Evolutionary conservation across 2,797 vertebrate genomes (phyloP), one percentile per base, ranked within the genome.

Genomic region (Cyclopterus lumpus): DNA sequence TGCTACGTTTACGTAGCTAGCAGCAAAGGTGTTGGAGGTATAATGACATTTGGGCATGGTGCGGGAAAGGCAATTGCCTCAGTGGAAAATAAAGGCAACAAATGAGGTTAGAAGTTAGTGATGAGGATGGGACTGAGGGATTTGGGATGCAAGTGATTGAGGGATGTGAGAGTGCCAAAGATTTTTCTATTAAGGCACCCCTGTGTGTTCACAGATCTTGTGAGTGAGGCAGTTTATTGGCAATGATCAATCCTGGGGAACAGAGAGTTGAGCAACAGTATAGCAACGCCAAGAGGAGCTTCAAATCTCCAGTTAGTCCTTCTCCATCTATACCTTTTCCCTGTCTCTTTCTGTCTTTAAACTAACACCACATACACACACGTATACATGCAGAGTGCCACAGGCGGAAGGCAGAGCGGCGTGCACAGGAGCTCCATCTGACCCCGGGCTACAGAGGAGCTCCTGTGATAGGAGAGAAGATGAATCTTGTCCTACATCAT

Each of bases 31-130:
- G 83, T 73, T 70, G 75, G 64, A 71, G 79, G 83, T 89, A n/a
- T n/a, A 84, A 86, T 87, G 84, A 77, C 71, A 70, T 80, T 51
- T 70, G 85, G 59, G 80, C 42, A 34, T 22, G 74, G 78, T 49
- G 81, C 70, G 72, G 77, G 72, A 61, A 66, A 83, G 86, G 76
- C 79, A 86, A 81, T 69, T 77, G 80, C 80, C 83, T 89, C 83
- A 40, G 87, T 86, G 85, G 80, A 89, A 88, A 89, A 88, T 79
- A 82, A 80, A 89, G 79, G 70, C 83, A 85, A 89, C 87, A 92
- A 90, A 93, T 85, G 75, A 86, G 85, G 86, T 90, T 91, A 89
- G 85, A 78, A 78, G 76, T 85, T 86, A 32, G 90, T 84, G 88
- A 91, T 91, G 89, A 89, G 80, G 73, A 48, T 73, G 89, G 87